phyloP scores from a whole-genome alignment of 2,797 vertebrate genomes.

The Diglossa cyanea region DNA sequence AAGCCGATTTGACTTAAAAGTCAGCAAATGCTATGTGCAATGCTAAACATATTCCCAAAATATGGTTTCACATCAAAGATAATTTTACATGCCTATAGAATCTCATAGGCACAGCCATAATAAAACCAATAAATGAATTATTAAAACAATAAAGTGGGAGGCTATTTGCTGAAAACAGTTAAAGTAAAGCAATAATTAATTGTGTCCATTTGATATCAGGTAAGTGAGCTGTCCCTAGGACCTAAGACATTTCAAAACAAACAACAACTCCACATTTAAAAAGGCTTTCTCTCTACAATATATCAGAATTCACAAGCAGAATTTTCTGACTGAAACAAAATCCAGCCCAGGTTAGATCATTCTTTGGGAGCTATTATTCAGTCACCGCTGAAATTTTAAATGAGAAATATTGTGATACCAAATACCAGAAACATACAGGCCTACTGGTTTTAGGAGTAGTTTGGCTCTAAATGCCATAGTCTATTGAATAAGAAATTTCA shows the following conservation, averaged over 20 bases:
- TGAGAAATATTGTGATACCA: background rate
- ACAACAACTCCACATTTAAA: background rate
- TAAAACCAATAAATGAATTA: background rate
- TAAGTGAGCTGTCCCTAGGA: background rate
- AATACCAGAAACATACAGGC: background rate
- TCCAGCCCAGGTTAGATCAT: background rate
- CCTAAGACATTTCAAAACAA: background rate
- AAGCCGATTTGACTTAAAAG: background rate
- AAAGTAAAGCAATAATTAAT: constrained; percentile 26
- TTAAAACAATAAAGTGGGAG: background rate
- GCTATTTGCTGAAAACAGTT: constrained; percentile 5
- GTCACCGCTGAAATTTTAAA: background rate
- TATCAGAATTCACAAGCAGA: background rate
- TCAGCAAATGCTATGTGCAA: background rate
- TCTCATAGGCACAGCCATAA: background rate
- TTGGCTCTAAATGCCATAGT: background rate
- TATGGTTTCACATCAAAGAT: background rate
- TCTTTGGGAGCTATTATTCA: background rate
- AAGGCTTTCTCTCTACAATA: background rate
- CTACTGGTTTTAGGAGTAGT: background rate
- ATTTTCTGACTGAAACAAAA: background rate
- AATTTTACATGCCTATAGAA: background rate
- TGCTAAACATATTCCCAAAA: background rate
- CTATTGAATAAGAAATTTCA: background rate
- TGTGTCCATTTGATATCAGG: background rate